A percentile compares a stretch with the other conserved stretches of the same genome.
Conservation (phyloP, 2,888 invertebrate genomes). For the Hoplodrina blanda region DNA sequence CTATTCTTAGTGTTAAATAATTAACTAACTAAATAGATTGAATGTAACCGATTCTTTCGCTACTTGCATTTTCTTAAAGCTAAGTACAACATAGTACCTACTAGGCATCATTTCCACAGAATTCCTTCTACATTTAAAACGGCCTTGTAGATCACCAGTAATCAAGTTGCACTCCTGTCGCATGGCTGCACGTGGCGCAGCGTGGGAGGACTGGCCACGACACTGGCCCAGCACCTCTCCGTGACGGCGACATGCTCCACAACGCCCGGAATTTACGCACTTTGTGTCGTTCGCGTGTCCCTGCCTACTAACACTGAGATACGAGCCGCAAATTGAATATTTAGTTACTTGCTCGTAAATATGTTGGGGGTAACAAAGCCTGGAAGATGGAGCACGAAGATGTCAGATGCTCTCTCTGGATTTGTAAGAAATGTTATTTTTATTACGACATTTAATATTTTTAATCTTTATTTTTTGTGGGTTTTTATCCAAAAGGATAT, state of each 20-base stretch:
- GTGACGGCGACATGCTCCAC: constrained; percentile 54
- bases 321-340: constrained; percentile 65
- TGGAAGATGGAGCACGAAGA: constrained; percentile 14
- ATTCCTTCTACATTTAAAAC: constrained; percentile 24
- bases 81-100: not conserved
- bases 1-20: too few species aligned
- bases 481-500: too few species aligned
- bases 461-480: not conserved
- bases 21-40: not conserved
- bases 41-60: not conserved
- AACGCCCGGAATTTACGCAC: constrained; percentile 57
- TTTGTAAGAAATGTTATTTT: not conserved
- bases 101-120: constrained; percentile 4
- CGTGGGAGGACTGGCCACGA: constrained; percentile 82
- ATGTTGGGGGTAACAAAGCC: constrained; percentile 52
- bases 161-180: constrained; percentile 62
- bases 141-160: constrained; percentile 52
- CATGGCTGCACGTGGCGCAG: constrained; percentile 76
- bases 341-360: constrained; percentile 56
- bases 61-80: not conserved
- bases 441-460: not conserved
- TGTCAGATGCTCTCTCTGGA: constrained; percentile 5
- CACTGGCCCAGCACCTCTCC: constrained; percentile 46
- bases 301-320: constrained; percentile 62
- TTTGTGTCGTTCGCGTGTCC: constrained; percentile 59